Conservation (phyloP, 2,113 vertebrate species). For the Lonchura striata region DNA sequence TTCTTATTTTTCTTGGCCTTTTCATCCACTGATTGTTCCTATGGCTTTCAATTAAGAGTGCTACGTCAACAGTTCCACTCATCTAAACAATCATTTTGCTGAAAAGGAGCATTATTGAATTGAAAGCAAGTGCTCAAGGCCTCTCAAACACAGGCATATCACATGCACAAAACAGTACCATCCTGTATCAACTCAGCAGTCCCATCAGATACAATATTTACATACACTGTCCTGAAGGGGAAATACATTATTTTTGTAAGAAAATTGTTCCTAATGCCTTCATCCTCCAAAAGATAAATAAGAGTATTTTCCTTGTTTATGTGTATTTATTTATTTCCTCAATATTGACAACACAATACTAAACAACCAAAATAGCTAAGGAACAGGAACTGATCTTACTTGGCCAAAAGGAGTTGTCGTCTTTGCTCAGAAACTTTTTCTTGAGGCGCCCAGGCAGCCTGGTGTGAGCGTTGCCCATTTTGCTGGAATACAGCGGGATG, state of each 20-base stretch:
- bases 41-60: neutral
- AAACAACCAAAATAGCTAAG: neutral
- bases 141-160: neutral
- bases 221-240: neutral
- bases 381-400: conserved; percentile 65
- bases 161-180: neutral
- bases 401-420: conserved; percentile 78
- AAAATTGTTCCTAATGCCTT: neutral
- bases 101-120: neutral
- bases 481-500: conserved; percentile 61
- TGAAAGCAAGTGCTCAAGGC: neutral
- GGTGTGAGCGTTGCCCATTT: conserved; percentile 78
- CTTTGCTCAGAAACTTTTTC: conserved; percentile 79
- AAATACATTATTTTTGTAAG: neutral
- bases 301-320: neutral
- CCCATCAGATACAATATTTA: neutral
- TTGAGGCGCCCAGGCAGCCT: conserved; percentile 69
- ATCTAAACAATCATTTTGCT: neutral
- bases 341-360: neutral
- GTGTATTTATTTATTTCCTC: neutral
- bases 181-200: neutral
- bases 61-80: neutral
- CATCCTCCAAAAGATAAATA: neutral
- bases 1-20: neutral
- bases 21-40: neutral